phyloP scores from a whole-genome alignment of 2,113 vertebrate genomes.

The Seriola aureovittata region DNA sequence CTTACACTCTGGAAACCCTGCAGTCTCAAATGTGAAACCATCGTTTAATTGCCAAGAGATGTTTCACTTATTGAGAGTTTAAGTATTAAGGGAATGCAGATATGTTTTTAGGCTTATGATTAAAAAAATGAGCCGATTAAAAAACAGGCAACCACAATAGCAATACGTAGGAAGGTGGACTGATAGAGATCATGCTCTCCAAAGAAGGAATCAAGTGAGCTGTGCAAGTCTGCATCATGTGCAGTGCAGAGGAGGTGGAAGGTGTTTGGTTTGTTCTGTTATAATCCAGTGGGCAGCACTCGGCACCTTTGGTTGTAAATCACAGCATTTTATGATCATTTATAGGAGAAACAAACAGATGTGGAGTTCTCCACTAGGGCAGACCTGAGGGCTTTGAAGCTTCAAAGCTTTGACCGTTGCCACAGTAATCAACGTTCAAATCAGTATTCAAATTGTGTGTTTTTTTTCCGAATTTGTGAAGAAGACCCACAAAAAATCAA shows the following conservation, averaged over 20 bases:
- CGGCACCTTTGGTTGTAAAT: not conserved
- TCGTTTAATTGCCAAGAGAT: conserved; percentile 25
- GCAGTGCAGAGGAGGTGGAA: too few species aligned
- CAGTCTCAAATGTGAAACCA: conserved; percentile 17
- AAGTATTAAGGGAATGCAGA: not conserved
- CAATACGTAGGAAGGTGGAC: not conserved
- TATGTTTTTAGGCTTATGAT: not conserved
- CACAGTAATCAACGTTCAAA: too few species aligned
- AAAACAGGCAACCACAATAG: not conserved
- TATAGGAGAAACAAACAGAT: not conserved
- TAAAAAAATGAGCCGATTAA: not conserved
- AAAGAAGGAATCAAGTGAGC: conserved; percentile 1
- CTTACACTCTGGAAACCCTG: conserved; percentile 35
- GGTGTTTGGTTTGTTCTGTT: too few species aligned
- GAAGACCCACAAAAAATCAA: too few species aligned
- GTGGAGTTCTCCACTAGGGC: not conserved
- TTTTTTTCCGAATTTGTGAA: too few species aligned
- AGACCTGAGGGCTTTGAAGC: too few species aligned
- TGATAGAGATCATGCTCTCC: not conserved
- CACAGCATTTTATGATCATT: not conserved
- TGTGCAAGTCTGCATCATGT: not conserved
- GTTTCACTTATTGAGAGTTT: not conserved
- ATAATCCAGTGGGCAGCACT: too few species aligned
- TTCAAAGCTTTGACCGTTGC: too few species aligned
- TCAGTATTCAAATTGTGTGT: too few species aligned